A percentile compares a stretch with the other conserved stretches of the same genome.
Conservation (phyloP, 2,797 vertebrate genomes). For the Clarias pachynema region DNA sequence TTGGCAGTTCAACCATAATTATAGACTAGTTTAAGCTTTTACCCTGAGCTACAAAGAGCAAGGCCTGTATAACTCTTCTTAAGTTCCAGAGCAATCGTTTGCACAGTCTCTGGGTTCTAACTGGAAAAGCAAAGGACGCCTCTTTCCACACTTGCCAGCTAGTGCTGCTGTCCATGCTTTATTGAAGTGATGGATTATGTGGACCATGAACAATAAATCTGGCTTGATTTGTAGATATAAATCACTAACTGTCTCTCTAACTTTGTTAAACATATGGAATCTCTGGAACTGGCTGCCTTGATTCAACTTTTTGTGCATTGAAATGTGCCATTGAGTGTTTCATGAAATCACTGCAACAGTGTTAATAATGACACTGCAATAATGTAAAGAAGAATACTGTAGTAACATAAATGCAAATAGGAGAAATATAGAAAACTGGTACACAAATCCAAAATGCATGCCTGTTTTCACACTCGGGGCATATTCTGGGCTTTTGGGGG, state of each 20-base stretch:
- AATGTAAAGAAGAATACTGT: not conserved
- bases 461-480: not conserved
- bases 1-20: conserved; percentile 53
- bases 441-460: not conserved
- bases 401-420: not conserved
- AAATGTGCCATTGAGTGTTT: not conserved
- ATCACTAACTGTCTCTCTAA: conserved; percentile 32
- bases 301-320: not conserved
- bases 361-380: not conserved
- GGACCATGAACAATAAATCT: conserved; percentile 45
- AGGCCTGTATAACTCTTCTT: conserved; percentile 50
- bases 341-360: not conserved
- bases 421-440: not conserved
- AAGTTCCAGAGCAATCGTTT: conserved; percentile 53
- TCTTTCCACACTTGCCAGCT: conserved; percentile 22
- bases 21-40: conserved; percentile 52
- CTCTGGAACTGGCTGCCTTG: conserved; percentile 20
- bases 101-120: conserved; percentile 49
- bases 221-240: conserved; percentile 35
- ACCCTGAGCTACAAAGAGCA: conserved; percentile 46
- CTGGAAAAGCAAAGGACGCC: conserved; percentile 53
- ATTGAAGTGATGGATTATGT: conserved; percentile 48
- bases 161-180: conserved; percentile 36
- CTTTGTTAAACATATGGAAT: conserved; percentile 24
- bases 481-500: not conserved